Evolutionary conservation across 2,113 vertebrate species (phyloP).

Genomic region (Danionella cerebrum): DNA sequence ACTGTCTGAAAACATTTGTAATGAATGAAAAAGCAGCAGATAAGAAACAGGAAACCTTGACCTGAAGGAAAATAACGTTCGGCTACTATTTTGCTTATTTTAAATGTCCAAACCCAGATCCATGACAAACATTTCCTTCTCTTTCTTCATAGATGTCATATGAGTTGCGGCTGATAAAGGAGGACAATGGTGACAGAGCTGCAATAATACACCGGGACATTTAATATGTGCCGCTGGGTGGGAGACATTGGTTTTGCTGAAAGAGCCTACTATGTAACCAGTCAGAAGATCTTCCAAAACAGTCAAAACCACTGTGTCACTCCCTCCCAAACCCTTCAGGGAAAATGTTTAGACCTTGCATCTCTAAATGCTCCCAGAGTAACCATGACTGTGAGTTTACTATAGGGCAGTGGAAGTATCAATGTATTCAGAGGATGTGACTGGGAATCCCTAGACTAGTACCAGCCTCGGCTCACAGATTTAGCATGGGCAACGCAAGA

Average conservation of each 20-base stretch:
- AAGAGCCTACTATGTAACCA: constrained; percentile 58
- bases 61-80: background rate
- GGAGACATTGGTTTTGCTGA: constrained; percentile 38
- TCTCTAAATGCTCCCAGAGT: background rate
- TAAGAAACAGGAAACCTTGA: background rate
- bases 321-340: constrained; percentile 23
- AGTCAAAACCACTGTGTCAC: constrained; percentile 49
- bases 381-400: too few relatives aligned
- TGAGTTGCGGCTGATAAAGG: background rate
- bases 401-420: background rate
- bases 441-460: constrained; percentile 47
- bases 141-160: background rate
- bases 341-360: background rate
- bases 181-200: constrained; percentile 25
- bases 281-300: constrained; percentile 50
- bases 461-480: background rate
- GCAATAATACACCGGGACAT: constrained; percentile 42
- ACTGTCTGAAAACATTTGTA: background rate
- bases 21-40: background rate
- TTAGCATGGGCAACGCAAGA: background rate
- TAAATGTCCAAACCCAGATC: background rate
- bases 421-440: constrained; percentile 26
- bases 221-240: constrained; percentile 42
- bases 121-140: background rate
- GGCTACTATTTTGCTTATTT: background rate